Percentiles rank a stretch among this genome's conserved stretches.
Conservation (phyloP, 2,113 vertebrate species). For the Mus musculus region GRCm39 chr15:84918001-84918500, state of each 20-base stretch:
- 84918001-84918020: background rate
- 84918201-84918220: background rate
- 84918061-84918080: background rate
- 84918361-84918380: too few relatives aligned
- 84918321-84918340: too few relatives aligned
- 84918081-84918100: background rate
- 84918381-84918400: too few relatives aligned
- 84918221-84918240: background rate
- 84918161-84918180: fast-evolving
- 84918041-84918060: background rate
- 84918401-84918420: too few relatives aligned
- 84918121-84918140: fast-evolving
- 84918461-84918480: too few relatives aligned
- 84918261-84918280: too few relatives aligned
- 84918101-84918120: fast-evolving
- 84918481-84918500: too few relatives aligned
- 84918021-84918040: background rate
- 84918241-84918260: background rate
- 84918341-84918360: too few relatives aligned
- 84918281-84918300: too few relatives aligned
- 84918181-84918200: background rate
- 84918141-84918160: background rate
- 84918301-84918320: too few relatives aligned
- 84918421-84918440: too few relatives aligned
- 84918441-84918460: too few relatives aligned